Base-by-base conservation (phyloP, 2,113 vertebrate species). In the Lontra canadensis region DNA sequence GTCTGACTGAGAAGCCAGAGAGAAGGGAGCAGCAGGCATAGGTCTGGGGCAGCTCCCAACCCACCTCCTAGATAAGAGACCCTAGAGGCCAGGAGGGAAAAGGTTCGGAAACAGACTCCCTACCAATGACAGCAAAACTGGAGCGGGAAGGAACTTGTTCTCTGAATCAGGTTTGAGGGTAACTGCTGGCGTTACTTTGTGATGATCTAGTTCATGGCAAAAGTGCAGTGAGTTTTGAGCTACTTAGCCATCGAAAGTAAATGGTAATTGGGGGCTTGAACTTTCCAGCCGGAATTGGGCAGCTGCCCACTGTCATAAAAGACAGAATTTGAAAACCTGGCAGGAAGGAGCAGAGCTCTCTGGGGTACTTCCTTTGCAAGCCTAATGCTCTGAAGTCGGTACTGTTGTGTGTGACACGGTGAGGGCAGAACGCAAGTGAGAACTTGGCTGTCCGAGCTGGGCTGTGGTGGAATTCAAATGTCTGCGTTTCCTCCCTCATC, bases 251-350 rank as follows among this genome's bases (percentile, higher is more conserved):
- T 4, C 42, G 65, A 87, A 82, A 89, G 26, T 67, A 61, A 89
- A 78, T 78, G 25, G 61, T 83, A 94, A 92, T 0, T 94, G 83
- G 42, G 15, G 49, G 74, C 44, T 91, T 84, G 90, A 96, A 71
- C 93, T 78, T 74, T 74, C 34, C 57, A 90, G 23, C 47, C 84
- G 92, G 73, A 82, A 42, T 23, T 88, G 34, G 79, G 86, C 44
- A 80, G 47, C 79, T 92, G 73, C 65, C 89, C 26, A 42, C 57
- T 76, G n/a, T 69, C 39, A 52, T 39, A 17, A 94, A 96, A 97
- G 65, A 49, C 76, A 92, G 82, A 89, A 82, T 87, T 36, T 89
- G 79, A 79, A 95, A 82, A 74, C 83, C 92, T 97, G 34, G 78
- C 31, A 81, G 76, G 61, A 69, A 88, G 57, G 42, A 80, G 7